These are phyloP conservation scores for Drosophila funebris DNA, from an alignment of 1,140 invertebrate genomes.

Conservation along the genomic window DNA sequence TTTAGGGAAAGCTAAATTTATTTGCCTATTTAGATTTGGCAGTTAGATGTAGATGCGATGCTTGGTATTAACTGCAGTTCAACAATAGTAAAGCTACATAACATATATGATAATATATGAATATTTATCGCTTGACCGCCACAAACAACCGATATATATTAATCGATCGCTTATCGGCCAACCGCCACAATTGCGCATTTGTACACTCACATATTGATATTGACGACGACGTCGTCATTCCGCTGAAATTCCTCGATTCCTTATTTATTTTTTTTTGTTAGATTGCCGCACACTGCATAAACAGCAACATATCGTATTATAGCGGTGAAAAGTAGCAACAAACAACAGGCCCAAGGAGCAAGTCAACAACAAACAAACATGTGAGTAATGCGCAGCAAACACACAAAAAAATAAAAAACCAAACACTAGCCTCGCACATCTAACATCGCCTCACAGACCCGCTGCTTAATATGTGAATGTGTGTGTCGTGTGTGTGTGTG, in stretches of 20 bases:
- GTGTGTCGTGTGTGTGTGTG: conserved; percentile 5
- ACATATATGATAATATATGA: too few relatives aligned
- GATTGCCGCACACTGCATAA: conserved; percentile 9
- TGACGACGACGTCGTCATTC: conserved; percentile 32
- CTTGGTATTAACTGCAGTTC: too few relatives aligned
- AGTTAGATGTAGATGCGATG: too few relatives aligned
- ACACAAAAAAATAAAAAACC: conserved; percentile 4
- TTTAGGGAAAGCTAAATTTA: too few relatives aligned
- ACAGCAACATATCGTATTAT: neutral
- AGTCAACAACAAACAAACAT: conserved; percentile 13
- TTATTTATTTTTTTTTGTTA: conserved; percentile 46
- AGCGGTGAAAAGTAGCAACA: conserved; percentile 1
- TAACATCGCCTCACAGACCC: conserved; percentile 2
- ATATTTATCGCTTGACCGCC: too few relatives aligned
- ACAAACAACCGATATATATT: too few relatives aligned
- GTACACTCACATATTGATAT: conserved; percentile 18
- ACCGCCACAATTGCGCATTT: conserved; percentile 5
- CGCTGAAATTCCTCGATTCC: conserved; percentile 34
- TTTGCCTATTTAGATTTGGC: too few relatives aligned
- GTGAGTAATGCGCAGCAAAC: conserved; percentile 51
- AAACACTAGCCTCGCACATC: conserved; percentile 12
- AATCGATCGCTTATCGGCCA: neutral
- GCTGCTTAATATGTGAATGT: too few relatives aligned
- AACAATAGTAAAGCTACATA: too few relatives aligned
- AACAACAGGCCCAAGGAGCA: neutral